A percentile compares a stretch with the other conserved stretches of the same genome.
These are phyloP conservation scores for Astyanax mexicanus DNA, from an alignment of 2,797 vertebrate species.

Conservation along the genomic window DNA sequence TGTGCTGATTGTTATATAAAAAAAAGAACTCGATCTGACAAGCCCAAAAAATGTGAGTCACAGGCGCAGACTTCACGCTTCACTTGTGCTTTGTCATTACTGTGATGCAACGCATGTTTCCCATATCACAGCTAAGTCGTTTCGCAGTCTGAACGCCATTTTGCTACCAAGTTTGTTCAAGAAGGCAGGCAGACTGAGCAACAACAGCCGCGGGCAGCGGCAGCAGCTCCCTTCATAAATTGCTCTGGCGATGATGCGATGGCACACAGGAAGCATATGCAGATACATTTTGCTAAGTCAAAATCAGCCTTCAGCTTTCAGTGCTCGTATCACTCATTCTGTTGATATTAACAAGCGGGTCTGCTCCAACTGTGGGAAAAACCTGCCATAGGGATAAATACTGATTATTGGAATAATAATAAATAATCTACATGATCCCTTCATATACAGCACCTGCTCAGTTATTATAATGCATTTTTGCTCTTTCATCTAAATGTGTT, in stretches of 20 bases:
- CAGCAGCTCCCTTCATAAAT: not conserved
- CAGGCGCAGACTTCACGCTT: not conserved
- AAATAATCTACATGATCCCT: not conserved
- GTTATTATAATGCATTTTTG: not conserved
- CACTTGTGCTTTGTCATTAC: constrained; percentile 20
- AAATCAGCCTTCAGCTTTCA: not conserved
- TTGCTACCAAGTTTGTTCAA: constrained; percentile 9
- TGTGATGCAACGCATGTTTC: constrained; percentile 19
- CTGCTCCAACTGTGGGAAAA: not conserved
- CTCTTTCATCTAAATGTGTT: too few species aligned
- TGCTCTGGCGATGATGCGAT: not conserved
- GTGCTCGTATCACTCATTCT: not conserved
- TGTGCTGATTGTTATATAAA: not conserved
- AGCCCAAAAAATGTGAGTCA: not conserved
- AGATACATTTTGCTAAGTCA: not conserved
- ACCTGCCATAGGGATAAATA: not conserved
- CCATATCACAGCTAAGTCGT: constrained; percentile 2
- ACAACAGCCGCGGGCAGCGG: not conserved
- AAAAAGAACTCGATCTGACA: constrained; percentile 8
- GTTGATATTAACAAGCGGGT: not conserved
- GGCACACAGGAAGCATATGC: constrained; percentile 1
- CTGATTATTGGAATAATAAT: not conserved
- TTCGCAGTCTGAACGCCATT: not conserved
- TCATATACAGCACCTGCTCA: not conserved
- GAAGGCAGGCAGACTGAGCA: constrained; percentile 4